Evolutionary conservation across 2,888 invertebrate species (phyloP).

Genomic region (Amphipoea lucens): DNA sequence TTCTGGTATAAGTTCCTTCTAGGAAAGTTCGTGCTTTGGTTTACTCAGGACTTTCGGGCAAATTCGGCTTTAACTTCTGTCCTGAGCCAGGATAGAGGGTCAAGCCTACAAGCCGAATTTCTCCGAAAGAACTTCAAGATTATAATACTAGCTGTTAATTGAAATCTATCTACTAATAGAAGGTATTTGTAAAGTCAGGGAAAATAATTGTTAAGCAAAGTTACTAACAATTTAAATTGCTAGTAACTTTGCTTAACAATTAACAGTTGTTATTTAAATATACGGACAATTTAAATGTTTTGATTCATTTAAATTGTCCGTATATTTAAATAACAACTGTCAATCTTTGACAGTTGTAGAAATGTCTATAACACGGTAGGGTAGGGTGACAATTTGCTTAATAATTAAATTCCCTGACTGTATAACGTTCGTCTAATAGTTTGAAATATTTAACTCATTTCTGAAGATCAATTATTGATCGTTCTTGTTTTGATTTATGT

Average conservation of each 20-base stretch:
- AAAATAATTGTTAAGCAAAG: background rate
- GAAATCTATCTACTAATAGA: background rate
- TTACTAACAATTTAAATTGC: background rate
- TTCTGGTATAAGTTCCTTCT: background rate
- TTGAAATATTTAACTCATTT: background rate
- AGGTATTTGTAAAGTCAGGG: background rate
- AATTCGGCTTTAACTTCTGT: background rate
- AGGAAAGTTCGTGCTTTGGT: background rate
- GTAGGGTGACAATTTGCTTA: background rate
- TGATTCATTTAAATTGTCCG: background rate
- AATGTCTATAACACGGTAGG: background rate
- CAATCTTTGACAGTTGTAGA: background rate
- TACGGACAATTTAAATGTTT: no score
- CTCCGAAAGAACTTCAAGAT: background rate
- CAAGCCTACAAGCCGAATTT: background rate
- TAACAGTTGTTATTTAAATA: no score
- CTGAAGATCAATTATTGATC: background rate
- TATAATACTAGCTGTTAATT: background rate
- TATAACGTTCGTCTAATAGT: background rate
- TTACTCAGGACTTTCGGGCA: background rate
- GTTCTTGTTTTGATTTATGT: background rate
- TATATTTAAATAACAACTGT: background rate
- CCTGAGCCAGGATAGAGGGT: background rate
- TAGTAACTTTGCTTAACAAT: no score
- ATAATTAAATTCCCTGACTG: background rate